Percentiles rank a stretch among this genome's conserved stretches.
These are phyloP conservation scores for Miichthys miiuy DNA, from an alignment of 2,797 vertebrate genomes.

Conservation along the genomic window DNA sequence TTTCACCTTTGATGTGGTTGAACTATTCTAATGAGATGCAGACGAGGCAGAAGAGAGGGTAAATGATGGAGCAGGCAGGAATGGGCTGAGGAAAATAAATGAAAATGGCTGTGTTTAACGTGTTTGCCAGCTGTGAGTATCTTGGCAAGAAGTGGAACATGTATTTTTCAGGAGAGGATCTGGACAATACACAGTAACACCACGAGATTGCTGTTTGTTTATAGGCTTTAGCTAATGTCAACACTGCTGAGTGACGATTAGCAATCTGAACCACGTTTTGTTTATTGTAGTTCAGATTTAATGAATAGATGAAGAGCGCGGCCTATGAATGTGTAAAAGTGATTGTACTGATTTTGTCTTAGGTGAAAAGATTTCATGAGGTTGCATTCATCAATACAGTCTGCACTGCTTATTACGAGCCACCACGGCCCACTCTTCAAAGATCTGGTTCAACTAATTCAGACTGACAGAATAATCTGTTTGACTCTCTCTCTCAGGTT, in stretches of 20 bases:
- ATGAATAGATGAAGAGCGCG: neutral
- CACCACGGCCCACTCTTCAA: neutral
- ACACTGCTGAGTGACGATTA: neutral
- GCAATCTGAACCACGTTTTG: neutral
- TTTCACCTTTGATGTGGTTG: conserved; percentile 36
- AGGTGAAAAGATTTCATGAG: neutral
- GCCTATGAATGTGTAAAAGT: neutral
- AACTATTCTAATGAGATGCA: conserved; percentile 30
- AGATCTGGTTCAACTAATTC: neutral
- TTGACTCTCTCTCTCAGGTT: neutral
- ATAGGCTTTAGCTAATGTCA: neutral
- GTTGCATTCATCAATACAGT: neutral
- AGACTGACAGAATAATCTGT: neutral
- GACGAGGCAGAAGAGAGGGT: neutral
- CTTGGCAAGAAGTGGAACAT: neutral
- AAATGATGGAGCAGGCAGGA: neutral
- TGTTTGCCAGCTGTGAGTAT: conserved; percentile 18
- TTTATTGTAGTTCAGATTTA: neutral
- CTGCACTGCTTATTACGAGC: neutral
- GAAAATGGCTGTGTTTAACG: conserved; percentile 3
- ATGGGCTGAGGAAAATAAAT: neutral
- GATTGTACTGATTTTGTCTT: neutral
- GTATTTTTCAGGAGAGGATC: conserved; percentile 9
- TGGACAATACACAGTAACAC: neutral
- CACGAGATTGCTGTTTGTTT: neutral